Evolutionary conservation across 2,113 vertebrate genomes (phyloP), one percentile per base, ranked within the genome.

Genomic region (Arenaria interpres): DNA sequence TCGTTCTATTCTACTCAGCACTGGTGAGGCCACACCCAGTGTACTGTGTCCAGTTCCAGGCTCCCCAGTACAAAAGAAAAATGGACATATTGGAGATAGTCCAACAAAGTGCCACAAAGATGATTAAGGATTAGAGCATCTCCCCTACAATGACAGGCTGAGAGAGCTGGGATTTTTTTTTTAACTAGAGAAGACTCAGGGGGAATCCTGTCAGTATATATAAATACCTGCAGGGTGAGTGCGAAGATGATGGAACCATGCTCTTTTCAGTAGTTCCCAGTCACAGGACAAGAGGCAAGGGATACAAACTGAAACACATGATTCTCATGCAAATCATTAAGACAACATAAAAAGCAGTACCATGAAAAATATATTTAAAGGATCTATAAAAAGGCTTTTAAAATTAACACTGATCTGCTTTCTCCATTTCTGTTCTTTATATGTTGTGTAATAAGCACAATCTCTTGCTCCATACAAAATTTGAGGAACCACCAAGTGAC

Each of bases 401-500:
- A 59, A 69, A 27, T 33, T 4, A 39, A 68, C 3, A 45, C 33
- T 37, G 11, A 18, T 53, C 19, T 76, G 20, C 46, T 39, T 56
- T 69, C 33, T 72, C 41, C 9, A 2, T n/a, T 54, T 63, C 21
- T 71, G 23, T n/a, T n/a, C n/a, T n/a, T n/a, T n/a, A n/a, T n/a
- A n/a, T n/a, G n/a, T n/a, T n/a, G n/a, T n/a, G n/a, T n/a, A n/a
- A n/a, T n/a, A n/a, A n/a, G n/a, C n/a, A n/a, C 71, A 95, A 98
- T 56, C 90, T 93, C 27, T 72, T 96, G 71, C 88, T 97, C 43
- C 90, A 86, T 6, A 73, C 51, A 28, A 95, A 94, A 15, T 82
- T 97, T 17, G 97, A 98, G 75, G 95, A 97, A 69, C 75, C 97
- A 59, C 92, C 98, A 78, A 97, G 64, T 81, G 96, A 96, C n/a